Conservation (phyloP, 2,888 invertebrate species). For the Lithophane leautieri region DNA sequence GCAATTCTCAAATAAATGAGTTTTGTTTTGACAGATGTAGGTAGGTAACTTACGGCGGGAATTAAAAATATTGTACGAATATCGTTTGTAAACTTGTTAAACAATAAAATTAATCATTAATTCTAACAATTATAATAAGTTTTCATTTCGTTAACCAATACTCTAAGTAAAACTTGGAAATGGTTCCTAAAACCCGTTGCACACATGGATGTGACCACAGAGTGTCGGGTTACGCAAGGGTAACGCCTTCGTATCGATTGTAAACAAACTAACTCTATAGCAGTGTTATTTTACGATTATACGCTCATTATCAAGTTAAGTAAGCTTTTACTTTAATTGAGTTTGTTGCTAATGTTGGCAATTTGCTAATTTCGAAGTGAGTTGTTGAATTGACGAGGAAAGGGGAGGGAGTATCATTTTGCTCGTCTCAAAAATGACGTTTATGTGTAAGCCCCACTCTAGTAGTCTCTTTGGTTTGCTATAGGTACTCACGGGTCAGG, state of each 20-base stretch:
- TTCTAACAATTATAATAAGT: background rate
- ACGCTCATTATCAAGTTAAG: constrained; percentile 20
- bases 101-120: background rate
- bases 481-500: background rate
- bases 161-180: constrained; percentile 9
- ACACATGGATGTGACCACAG: constrained; percentile 56
- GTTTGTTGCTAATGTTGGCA: constrained; percentile 7
- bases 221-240: constrained; percentile 61
- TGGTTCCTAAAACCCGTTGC: constrained; percentile 60
- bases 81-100: background rate
- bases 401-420: background rate
- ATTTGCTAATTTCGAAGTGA: background rate
- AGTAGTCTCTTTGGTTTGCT: too few relatives aligned
- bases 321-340: constrained; percentile 11
- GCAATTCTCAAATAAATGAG: background rate
- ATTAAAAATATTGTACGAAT: background rate
- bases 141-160: background rate
- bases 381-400: background rate
- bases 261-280: constrained; percentile 47
- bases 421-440: background rate
- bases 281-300: constrained; percentile 50
- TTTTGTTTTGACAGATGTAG: background rate
- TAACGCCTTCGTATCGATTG: constrained; percentile 64
- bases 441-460: background rate
- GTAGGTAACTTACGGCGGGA: background rate